Evolutionary conservation across 2,888 invertebrate species (phyloP).

Genomic region (Alviniconcha strummeri): DNA sequence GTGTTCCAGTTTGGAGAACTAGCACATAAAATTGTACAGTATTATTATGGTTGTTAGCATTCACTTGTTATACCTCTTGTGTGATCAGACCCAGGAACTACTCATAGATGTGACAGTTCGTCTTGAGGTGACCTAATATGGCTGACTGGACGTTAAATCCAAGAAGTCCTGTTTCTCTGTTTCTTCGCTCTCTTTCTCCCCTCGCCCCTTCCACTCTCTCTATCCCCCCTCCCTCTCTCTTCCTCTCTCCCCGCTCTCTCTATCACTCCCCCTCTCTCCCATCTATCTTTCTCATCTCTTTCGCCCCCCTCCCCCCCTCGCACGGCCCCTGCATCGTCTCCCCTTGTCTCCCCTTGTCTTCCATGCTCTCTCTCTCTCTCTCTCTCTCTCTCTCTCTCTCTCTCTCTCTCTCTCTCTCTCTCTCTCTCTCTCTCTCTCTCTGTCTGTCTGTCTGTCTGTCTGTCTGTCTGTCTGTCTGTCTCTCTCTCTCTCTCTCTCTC

Average conservation of each 20-base stretch:
- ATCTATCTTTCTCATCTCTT: neutral
- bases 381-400: neutral
- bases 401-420: neutral
- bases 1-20: too few relatives aligned
- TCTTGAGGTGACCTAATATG: too few relatives aligned
- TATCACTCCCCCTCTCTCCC: neutral
- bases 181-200: neutral
- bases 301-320: neutral
- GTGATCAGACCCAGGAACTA: too few relatives aligned
- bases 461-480: neutral
- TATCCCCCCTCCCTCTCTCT: neutral
- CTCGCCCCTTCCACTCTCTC: neutral
- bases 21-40: too few relatives aligned
- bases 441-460: neutral
- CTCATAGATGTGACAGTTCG: too few relatives aligned
- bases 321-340: neutral
- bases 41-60: too few relatives aligned
- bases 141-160: too few relatives aligned
- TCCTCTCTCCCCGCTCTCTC: neutral
- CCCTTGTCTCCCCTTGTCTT: neutral
- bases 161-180: neutral
- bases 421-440: conserved; percentile 34
- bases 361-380: neutral
- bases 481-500: neutral
- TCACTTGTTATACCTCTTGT: too few relatives aligned